Conservation (phyloP, 1,140 invertebrate genomes). For the Drosophila pectinifera region DNA sequence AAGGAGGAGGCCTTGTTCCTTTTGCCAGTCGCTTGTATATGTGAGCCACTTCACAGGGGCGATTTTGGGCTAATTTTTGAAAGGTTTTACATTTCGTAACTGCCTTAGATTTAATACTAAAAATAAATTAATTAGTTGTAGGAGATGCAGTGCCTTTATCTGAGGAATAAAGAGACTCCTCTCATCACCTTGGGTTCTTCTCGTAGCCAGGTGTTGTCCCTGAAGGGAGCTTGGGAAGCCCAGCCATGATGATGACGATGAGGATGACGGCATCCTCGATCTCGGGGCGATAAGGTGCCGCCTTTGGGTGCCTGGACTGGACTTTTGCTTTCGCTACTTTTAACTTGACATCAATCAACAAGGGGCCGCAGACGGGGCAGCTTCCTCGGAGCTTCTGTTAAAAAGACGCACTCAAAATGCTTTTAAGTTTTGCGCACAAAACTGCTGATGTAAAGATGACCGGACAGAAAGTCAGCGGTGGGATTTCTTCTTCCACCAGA, state of each 20-base stretch:
- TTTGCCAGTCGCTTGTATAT: slow-evolving; percentile 14
- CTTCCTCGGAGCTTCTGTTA: slow-evolving; percentile 70
- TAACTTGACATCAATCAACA: slow-evolving; percentile 74
- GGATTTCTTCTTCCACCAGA: slow-evolving; percentile 44
- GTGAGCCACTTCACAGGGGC: too few species aligned
- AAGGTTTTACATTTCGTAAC: too few species aligned
- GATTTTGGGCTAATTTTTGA: not conserved
- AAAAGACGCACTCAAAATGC: slow-evolving; percentile 78
- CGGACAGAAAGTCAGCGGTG: slow-evolving; percentile 49
- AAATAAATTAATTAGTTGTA: too few species aligned
- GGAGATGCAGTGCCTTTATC: too few species aligned
- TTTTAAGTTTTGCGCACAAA: slow-evolving; percentile 71
- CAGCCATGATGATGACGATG: slow-evolving; percentile 7
- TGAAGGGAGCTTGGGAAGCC: slow-evolving; percentile 14
- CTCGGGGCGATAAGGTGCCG: slow-evolving; percentile 50
- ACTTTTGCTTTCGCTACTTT: slow-evolving; percentile 64
- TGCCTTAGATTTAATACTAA: too few species aligned
- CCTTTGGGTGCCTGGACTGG: slow-evolving; percentile 20
- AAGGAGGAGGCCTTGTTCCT: slow-evolving; percentile 33
- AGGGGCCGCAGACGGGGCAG: not conserved
- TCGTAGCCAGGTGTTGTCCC: not conserved
- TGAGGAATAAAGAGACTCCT: not conserved
- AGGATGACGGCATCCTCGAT: slow-evolving; percentile 47
- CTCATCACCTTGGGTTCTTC: not conserved
- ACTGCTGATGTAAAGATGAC: slow-evolving; percentile 77